Evolutionary conservation across 2,797 vertebrate species (phyloP).

Genomic region (Pipistrellus pipistrellus): DNA sequence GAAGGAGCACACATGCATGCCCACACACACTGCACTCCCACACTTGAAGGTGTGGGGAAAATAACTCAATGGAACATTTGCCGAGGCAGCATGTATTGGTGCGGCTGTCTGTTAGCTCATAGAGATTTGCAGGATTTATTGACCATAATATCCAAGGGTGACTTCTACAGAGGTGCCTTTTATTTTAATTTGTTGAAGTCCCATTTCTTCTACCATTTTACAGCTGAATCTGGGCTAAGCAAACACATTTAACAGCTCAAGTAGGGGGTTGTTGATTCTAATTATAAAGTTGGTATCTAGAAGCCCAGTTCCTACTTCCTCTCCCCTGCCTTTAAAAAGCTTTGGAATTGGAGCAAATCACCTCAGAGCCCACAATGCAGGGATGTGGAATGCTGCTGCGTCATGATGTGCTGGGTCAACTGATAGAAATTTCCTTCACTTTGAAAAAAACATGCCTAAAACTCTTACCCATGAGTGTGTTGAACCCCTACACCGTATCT

Average conservation of each 20-base stretch:
- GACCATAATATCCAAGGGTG: not conserved
- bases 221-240: not conserved
- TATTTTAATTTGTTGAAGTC: not conserved
- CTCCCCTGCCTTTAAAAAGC: not conserved
- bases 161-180: not conserved
- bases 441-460: constrained; percentile 3
- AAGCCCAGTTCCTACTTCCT: not conserved
- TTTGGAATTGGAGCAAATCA: not conserved
- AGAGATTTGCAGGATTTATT: constrained; percentile 6
- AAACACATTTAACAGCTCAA: not conserved
- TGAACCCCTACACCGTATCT: not conserved
- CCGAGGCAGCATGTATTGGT: not conserved
- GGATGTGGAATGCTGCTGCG: not conserved
- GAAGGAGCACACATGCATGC: not conserved
- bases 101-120: not conserved
- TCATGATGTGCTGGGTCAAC: not conserved
- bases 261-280: not conserved
- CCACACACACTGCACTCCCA: not conserved
- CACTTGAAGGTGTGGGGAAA: not conserved
- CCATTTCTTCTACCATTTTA: constrained; percentile 7
- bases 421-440: constrained; percentile 31
- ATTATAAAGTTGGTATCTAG: constrained; percentile 9
- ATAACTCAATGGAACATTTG: not conserved
- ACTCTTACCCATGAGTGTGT: not conserved
- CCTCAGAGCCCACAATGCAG: not conserved